These are phyloP conservation scores for Anser cygnoides DNA, from an alignment of 2,113 vertebrate genomes.

Conservation along the genomic window DNA sequence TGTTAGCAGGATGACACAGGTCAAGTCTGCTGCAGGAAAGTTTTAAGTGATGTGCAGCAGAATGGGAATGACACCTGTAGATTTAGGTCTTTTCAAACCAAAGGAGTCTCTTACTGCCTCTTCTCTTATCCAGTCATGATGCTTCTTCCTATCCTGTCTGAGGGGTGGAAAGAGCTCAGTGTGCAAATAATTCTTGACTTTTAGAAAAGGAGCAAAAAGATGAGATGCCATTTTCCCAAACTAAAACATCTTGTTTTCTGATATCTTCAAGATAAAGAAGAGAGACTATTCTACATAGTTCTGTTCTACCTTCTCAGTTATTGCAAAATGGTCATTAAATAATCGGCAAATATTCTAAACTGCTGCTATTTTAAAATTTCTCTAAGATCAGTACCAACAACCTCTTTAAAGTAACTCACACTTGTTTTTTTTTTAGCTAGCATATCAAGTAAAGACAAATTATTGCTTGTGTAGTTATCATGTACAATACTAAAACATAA, in stretches of 20 bases:
- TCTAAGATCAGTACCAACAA: background rate
- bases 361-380: background rate
- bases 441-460: background rate
- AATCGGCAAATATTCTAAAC: background rate
- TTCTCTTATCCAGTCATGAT: background rate
- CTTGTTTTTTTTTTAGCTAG: background rate
- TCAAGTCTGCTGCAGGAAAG: background rate
- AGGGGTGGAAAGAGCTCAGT: background rate
- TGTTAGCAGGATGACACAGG: background rate
- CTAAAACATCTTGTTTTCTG: background rate
- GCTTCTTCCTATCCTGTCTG: background rate
- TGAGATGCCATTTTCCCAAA: background rate
- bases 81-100: background rate
- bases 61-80: conserved; percentile 6
- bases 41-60: background rate
- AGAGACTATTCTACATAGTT: background rate
- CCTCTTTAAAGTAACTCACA: background rate
- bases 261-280: background rate
- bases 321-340: background rate
- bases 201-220: background rate
- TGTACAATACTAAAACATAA: background rate
- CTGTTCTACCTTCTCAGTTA: background rate
- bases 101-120: background rate
- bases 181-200: background rate
- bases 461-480: background rate